phyloP scores from a whole-genome alignment of 1,140 invertebrate genomes.

The Odontomachus brunneus region DNA sequence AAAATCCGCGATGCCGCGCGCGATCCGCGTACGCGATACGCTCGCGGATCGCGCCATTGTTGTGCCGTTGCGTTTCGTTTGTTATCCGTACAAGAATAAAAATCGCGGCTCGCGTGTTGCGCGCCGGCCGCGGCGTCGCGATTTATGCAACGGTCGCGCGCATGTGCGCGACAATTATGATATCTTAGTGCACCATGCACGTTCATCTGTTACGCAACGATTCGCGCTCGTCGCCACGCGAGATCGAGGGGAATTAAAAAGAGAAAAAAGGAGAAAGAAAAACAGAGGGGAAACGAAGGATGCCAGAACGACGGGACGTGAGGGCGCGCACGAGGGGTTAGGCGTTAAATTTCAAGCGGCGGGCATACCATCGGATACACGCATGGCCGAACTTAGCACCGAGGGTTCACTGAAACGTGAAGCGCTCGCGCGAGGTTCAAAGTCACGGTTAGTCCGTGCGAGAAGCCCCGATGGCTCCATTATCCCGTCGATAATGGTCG shows the following conservation, averaged over 20 bases:
- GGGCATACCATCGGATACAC: slow-evolving; percentile 57
- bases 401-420: slow-evolving; percentile 57
- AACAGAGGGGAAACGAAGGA: background rate
- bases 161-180: slow-evolving; percentile 32
- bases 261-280: background rate
- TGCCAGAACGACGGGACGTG: background rate
- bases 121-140: background rate
- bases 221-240: slow-evolving; percentile 9
- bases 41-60: background rate
- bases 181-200: background rate
- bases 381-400: slow-evolving; percentile 58
- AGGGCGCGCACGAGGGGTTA: slow-evolving; percentile 19
- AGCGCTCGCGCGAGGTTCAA: slow-evolving; percentile 63
- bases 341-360: slow-evolving; percentile 35
- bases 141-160: slow-evolving; percentile 60
- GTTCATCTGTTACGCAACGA: slow-evolving; percentile 50
- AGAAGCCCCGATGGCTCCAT: slow-evolving; percentile 11
- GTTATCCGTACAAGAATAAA: slow-evolving; percentile 26
- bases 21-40: background rate
- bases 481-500: background rate
- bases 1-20: background rate
- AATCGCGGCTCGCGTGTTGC: slow-evolving; percentile 24
- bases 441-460: slow-evolving; percentile 68
- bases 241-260: background rate
- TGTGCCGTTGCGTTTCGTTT: slow-evolving; percentile 6